These are phyloP conservation scores for Semaprochilodus insignis DNA, from an alignment of 2,797 vertebrate genomes.

Conservation along the genomic window DNA sequence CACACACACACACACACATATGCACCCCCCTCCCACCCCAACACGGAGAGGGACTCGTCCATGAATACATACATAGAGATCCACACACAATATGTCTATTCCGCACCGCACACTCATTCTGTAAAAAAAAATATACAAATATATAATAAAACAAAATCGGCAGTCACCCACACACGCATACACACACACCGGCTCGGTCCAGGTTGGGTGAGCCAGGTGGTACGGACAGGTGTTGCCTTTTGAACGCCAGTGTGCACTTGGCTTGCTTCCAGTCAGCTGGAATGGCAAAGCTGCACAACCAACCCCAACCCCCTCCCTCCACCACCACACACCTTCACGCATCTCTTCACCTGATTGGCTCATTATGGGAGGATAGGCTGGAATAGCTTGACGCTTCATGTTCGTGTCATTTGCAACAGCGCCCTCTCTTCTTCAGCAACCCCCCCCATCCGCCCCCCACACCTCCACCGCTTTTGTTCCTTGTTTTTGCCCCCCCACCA, in stretches of 20 bases:
- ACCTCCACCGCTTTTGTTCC: slow-evolving; percentile 50
- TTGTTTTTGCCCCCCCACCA: background rate
- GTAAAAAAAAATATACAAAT: background rate
- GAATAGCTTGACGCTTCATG: slow-evolving; percentile 62
- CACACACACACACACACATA: slow-evolving; percentile 48
- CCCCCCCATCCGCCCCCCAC: too few species aligned
- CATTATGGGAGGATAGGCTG: slow-evolving; percentile 70
- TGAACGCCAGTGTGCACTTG: slow-evolving; percentile 88
- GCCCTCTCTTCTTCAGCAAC: slow-evolving; percentile 46
- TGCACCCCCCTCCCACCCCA: slow-evolving; percentile 46
- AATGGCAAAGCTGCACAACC: slow-evolving; percentile 83
- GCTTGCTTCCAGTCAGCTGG: slow-evolving; percentile 85
- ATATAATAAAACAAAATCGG: background rate
- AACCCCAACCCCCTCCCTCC: slow-evolving; percentile 61
- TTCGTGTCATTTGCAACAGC: slow-evolving; percentile 61
- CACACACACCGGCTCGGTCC: slow-evolving; percentile 61
- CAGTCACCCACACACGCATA: slow-evolving; percentile 8
- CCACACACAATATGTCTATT: slow-evolving; percentile 21
- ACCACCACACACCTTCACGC: slow-evolving; percentile 71
- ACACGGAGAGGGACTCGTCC: slow-evolving; percentile 16
- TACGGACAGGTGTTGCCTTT: slow-evolving; percentile 92
- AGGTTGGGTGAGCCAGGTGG: slow-evolving; percentile 91
- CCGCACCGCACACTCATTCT: background rate
- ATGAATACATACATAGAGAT: slow-evolving; percentile 50
- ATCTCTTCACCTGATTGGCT: slow-evolving; percentile 80